These are phyloP conservation scores for Fregata magnificens DNA, from an alignment of 2,113 vertebrate species.

Conservation along the genomic window DNA sequence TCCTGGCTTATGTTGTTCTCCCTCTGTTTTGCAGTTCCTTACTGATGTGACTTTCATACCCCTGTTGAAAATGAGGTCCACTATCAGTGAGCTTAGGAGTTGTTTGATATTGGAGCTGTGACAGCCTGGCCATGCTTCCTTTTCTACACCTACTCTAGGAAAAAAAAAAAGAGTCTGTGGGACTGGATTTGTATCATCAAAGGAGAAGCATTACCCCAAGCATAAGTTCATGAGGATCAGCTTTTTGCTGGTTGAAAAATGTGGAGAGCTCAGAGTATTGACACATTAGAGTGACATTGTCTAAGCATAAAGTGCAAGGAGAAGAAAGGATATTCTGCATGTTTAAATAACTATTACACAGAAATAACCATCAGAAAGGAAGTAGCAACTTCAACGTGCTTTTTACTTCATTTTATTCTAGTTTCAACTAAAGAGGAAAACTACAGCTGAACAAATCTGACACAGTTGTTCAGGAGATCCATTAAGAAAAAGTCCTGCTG, in stretches of 20 bases:
- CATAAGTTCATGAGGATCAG: neutral
- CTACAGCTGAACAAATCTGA: neutral
- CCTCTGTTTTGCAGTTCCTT: rapidly evolving
- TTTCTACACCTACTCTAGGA: neutral
- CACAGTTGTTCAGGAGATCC: neutral
- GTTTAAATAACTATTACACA: neutral
- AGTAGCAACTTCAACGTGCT: neutral
- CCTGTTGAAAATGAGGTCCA: rapidly evolving
- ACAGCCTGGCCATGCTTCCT: neutral
- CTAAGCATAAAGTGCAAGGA: neutral
- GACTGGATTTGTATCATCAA: neutral
- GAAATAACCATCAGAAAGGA: neutral
- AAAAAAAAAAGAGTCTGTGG: neutral
- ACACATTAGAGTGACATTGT: neutral
- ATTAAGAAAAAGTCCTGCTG: neutral
- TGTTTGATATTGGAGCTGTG: neutral
- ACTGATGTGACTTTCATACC: neutral
- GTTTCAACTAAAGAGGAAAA: neutral
- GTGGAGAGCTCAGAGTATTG: neutral
- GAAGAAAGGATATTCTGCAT: neutral
- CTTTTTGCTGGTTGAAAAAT: neutral
- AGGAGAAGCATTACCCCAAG: neutral
- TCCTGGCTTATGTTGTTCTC: neutral
- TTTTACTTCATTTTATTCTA: neutral
- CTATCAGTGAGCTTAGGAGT: neutral